phyloP scores from a whole-genome alignment of 2,888 invertebrate species.

The Drosophila borborema region DNA sequence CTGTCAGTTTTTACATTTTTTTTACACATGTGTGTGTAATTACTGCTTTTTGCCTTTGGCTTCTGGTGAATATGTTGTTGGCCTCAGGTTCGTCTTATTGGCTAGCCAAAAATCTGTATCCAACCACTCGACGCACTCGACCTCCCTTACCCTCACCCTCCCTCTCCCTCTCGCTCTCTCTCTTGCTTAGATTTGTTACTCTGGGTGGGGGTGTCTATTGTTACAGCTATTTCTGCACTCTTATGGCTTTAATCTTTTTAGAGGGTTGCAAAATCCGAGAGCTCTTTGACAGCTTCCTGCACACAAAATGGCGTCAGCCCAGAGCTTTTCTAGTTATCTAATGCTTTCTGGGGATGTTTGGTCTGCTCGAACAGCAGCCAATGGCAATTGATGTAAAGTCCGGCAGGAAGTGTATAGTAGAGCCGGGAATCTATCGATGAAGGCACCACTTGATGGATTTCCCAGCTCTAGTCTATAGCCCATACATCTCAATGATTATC shows the following conservation, averaged over 20 bases:
- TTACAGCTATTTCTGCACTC: constrained; percentile 18
- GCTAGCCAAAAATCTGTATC: constrained; percentile 50
- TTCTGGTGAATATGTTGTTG: constrained; percentile 46
- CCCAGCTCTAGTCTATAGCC: no score
- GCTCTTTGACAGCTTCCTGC: constrained; percentile 13
- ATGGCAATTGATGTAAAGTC: constrained; percentile 3
- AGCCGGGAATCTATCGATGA: no score
- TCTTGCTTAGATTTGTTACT: neutral
- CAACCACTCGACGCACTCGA: constrained; percentile 32
- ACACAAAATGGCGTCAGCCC: constrained; percentile 21
- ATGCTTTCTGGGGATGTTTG: constrained; percentile 23
- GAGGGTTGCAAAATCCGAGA: constrained; percentile 30
- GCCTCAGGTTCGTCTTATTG: constrained; percentile 27
- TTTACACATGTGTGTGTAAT: constrained; percentile 37
- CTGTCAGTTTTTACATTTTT: constrained; percentile 39
- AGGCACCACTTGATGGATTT: no score
- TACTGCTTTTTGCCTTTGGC: constrained; percentile 57
- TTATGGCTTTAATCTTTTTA: constrained; percentile 2
- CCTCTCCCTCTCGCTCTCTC: neutral
- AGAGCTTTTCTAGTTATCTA: constrained; percentile 4
- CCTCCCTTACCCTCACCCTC: neutral
- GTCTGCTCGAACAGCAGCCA: constrained; percentile 18
- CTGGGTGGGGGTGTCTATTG: constrained; percentile 22
- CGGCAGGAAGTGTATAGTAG: neutral
- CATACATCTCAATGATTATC: neutral